Conservation (phyloP, 2,888 invertebrate genomes). For the Cryptus viduatorius region DNA sequence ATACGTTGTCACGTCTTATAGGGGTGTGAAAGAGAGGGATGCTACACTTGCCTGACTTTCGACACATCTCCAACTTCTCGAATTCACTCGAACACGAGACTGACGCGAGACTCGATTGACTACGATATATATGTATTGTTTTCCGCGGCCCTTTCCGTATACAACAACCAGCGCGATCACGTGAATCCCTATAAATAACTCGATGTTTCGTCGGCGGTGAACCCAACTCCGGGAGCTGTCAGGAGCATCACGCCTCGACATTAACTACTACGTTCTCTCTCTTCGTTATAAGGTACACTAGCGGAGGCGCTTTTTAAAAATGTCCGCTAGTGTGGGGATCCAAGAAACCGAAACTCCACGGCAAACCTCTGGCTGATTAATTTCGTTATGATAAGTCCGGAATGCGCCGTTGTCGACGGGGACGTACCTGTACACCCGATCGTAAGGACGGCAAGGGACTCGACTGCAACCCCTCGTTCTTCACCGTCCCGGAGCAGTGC, state of each 20-base stretch:
- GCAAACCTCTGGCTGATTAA: conserved; percentile 72
- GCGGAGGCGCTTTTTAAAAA: conserved; percentile 29
- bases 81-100: conserved; percentile 21
- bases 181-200: conserved; percentile 58
- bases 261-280: conserved; percentile 66
- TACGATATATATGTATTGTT: conserved; percentile 13
- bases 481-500: conserved; percentile 17
- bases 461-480: conserved; percentile 48
- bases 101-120: conserved; percentile 30
- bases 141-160: conserved; percentile 12
- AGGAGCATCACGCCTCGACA: conserved; percentile 70
- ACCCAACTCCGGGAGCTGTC: conserved; percentile 68
- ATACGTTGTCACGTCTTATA: conserved; percentile 2
- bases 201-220: conserved; percentile 49
- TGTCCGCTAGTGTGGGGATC: neutral
- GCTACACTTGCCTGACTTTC: conserved; percentile 2
- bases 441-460: conserved; percentile 12
- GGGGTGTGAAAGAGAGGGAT: conserved; percentile 42
- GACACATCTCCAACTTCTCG: conserved; percentile 12
- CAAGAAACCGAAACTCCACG: conserved; percentile 61
- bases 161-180: conserved; percentile 21
- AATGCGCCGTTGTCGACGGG: conserved; percentile 69
- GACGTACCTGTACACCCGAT: conserved; percentile 2
- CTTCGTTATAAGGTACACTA: conserved; percentile 1
- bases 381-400: conserved; percentile 75